These are phyloP conservation scores for Mus spicilegus DNA, from an alignment of 2,113 vertebrate species.

Conservation along the genomic window DNA sequence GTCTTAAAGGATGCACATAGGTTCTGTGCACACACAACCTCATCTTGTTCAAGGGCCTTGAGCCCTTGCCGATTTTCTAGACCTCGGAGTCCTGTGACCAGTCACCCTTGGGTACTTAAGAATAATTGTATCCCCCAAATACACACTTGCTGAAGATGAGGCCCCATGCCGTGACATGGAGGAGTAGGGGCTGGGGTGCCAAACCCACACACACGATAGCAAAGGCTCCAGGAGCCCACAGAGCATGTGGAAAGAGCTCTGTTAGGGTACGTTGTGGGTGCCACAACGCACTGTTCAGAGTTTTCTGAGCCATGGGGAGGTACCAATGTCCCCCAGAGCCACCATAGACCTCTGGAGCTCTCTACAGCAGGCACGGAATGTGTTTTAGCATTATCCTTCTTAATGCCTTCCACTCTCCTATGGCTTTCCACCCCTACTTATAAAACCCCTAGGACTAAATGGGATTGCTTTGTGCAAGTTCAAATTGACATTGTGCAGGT, in stretches of 20 bases:
- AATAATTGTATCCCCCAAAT: not conserved
- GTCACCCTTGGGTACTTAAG: not conserved
- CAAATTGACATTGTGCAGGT: not conserved
- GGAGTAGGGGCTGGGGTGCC: not conserved
- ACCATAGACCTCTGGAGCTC: not conserved
- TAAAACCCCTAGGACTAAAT: not conserved
- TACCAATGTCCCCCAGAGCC: not conserved
- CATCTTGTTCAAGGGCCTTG: not conserved
- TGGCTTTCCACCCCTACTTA: not conserved
- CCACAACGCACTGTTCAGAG: not conserved
- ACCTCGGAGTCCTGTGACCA: not conserved
- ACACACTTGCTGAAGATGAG: not conserved
- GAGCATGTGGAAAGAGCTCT: not conserved
- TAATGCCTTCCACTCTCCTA: not conserved
- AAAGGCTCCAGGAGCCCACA: not conserved
- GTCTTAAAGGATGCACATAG: not conserved
- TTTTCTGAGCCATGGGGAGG: not conserved
- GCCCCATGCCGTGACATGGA: not conserved
- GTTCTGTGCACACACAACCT: no score
- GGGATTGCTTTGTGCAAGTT: not conserved
- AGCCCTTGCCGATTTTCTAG: not conserved
- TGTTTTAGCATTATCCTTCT: not conserved
- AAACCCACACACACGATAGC: not conserved
- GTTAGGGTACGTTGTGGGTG: accelerated
- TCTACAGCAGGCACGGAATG: not conserved